phyloP scores from a whole-genome alignment of 2,113 vertebrate species.

The Prietella phreatophila region DNA sequence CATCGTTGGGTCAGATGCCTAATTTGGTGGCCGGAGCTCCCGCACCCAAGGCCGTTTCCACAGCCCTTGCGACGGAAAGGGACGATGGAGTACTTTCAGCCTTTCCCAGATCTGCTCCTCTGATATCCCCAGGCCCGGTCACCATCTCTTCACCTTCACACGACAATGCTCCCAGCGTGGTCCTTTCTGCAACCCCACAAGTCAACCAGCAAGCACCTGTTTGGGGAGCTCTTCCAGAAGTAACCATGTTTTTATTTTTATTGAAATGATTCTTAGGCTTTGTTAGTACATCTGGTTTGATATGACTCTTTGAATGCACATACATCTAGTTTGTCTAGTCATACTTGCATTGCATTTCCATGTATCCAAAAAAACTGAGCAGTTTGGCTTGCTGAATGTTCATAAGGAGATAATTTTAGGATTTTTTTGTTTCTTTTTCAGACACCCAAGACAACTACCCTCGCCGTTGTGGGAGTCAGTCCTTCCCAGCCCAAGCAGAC shows the following conservation, averaged over 20 bases:
- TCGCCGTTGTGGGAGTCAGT: constrained; percentile 76
- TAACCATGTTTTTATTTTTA: constrained; percentile 58
- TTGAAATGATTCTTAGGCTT: neutral
- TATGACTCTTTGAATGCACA: neutral
- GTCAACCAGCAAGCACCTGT: constrained; percentile 76
- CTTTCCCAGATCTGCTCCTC: constrained; percentile 76
- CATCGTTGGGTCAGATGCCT: constrained; percentile 80
- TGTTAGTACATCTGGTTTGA: neutral
- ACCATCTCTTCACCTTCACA: constrained; percentile 75
- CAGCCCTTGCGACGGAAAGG: constrained; percentile 77
- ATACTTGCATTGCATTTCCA: neutral
- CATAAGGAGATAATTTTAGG: neutral
- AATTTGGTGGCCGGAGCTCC: constrained; percentile 75
- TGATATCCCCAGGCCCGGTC: constrained; percentile 77
- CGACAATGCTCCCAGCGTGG: constrained; percentile 70
- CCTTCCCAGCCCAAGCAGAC: constrained; percentile 72
- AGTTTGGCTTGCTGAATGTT: neutral
- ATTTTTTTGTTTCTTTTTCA: constrained; percentile 64
- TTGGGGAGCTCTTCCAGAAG: constrained; percentile 71
- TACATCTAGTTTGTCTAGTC: neutral
- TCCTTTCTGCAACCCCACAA: constrained; percentile 70
- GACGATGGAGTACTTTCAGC: constrained; percentile 68
- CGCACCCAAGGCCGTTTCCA: constrained; percentile 68
- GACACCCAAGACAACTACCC: constrained; percentile 78
- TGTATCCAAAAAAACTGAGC: neutral